Conservation (phyloP, 2,797 vertebrate species). For the Lerista edwardsae region DNA sequence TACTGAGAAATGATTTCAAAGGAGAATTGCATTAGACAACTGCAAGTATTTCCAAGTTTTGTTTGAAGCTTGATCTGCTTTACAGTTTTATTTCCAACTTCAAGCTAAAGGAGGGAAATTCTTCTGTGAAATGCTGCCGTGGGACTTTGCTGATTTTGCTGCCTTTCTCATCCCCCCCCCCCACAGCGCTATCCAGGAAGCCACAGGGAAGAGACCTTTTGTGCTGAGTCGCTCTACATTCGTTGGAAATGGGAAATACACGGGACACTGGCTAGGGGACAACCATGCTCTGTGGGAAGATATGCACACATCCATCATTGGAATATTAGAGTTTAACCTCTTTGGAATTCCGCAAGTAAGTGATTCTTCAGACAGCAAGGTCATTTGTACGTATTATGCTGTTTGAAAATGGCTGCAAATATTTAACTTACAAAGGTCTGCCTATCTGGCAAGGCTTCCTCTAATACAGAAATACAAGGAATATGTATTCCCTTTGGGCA, state of each 20-base stretch:
- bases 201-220: slow-evolving; percentile 53
- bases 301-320: slow-evolving; percentile 56
- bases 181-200: slow-evolving; percentile 57
- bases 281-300: slow-evolving; percentile 66
- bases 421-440: background rate
- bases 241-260: slow-evolving; percentile 60
- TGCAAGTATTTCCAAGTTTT: background rate
- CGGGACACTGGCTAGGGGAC: slow-evolving; percentile 63
- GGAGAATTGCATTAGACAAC: background rate
- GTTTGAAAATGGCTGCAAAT: background rate
- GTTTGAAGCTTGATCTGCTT: background rate
- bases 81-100: background rate
- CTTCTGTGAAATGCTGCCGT: background rate
- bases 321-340: slow-evolving; percentile 70
- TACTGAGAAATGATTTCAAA: slow-evolving; percentile 43
- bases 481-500: too few relatives aligned
- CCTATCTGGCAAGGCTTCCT: too few relatives aligned
- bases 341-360: slow-evolving; percentile 70
- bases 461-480: background rate
- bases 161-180: slow-evolving; percentile 23
- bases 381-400: background rate
- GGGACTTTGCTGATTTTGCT: background rate
- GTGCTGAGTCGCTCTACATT: slow-evolving; percentile 62
- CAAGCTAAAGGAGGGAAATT: background rate
- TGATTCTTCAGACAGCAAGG: background rate